phyloP scores from a whole-genome alignment of 2,797 vertebrate species.

The Bovichtus variegatus region DNA sequence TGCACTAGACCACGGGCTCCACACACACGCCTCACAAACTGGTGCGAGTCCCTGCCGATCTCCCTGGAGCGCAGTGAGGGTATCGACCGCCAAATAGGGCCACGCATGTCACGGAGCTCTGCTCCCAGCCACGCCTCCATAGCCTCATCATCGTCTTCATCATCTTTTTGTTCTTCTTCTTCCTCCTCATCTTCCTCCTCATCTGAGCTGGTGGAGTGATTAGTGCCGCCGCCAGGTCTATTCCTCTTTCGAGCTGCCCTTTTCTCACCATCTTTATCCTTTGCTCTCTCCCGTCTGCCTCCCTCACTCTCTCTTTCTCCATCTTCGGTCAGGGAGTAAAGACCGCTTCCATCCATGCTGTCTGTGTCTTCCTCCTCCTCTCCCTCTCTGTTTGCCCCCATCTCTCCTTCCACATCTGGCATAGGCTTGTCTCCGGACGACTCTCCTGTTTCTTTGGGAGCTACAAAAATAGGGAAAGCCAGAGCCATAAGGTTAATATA shows the following conservation, averaged over 20 bases:
- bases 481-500: constrained; percentile 19
- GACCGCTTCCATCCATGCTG: constrained; percentile 95
- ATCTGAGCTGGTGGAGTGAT: constrained; percentile 88
- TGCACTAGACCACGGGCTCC: constrained; percentile 94
- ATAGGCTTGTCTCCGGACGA: constrained; percentile 72
- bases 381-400: constrained; percentile 44
- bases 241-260: constrained; percentile 84
- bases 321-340: constrained; percentile 92
- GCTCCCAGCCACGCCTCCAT: constrained; percentile 94
- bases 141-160: constrained; percentile 90
- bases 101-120: constrained; percentile 88
- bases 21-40: constrained; percentile 92
- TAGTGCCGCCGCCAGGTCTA: constrained; percentile 78
- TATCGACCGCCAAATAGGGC: constrained; percentile 89
- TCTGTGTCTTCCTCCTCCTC: constrained; percentile 94
- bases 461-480: constrained; percentile 47
- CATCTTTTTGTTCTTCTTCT: constrained; percentile 83
- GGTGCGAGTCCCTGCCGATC: constrained; percentile 86
- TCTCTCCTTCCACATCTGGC: constrained; percentile 67
- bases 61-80: constrained; percentile 90
- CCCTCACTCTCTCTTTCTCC: constrained; percentile 82
- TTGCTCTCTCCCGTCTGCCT: constrained; percentile 69
- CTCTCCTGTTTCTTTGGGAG: constrained; percentile 72
- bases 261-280: constrained; percentile 69
- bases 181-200: constrained; percentile 76